Evolutionary conservation across 1,140 invertebrate species (phyloP), one percentile per base, ranked within the genome.

Genomic region (Drosophila fuyamai): DNA sequence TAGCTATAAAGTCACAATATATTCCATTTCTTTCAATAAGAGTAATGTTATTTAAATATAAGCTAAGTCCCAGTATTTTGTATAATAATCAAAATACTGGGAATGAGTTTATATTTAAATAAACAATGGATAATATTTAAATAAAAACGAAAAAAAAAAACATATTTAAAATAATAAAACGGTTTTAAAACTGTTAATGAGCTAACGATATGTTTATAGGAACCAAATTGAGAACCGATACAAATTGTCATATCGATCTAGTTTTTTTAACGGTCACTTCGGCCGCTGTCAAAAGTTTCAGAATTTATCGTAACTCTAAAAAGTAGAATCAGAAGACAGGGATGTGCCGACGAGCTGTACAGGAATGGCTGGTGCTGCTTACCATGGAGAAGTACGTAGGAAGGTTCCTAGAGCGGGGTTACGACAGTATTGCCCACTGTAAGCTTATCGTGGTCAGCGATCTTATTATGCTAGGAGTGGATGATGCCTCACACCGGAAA

Each of bases 321-420:
- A 12, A 48, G 32, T 18, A n/a, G 14, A 41, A 9, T 12, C 41
- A 8, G 9, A 56, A 36, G 9, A 16, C n/a, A 9, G 29, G 14
- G 8, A 62, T 86, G 82, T 76, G 70, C 27, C 18, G 40, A 7
- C 48, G 10, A 8, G 76, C 76, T 1, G 82, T 85, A 4, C 63
- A 58, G 4, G 75, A 86, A 0, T 85, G 82, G 82, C 55, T 85
- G 9, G 68, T 79, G 2, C 14, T 75, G 7, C 68, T 85, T 0
- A 85, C 78, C 14, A 81, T 85, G 82, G 82, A 85, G 38, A 51
- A 57, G 35, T 86, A 85, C 27, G 12, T 67, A 0, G 16, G 43
- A 0, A 59, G 2, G 5, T 81, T 85, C 7, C 8, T 50, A 5
- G 60, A 72, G 1, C 50, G 27, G 4, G 82, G 82, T 2, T 85